Base-by-base conservation (phyloP, 64 coral and sea anemone species). In the Montipora sp. region DNA sequence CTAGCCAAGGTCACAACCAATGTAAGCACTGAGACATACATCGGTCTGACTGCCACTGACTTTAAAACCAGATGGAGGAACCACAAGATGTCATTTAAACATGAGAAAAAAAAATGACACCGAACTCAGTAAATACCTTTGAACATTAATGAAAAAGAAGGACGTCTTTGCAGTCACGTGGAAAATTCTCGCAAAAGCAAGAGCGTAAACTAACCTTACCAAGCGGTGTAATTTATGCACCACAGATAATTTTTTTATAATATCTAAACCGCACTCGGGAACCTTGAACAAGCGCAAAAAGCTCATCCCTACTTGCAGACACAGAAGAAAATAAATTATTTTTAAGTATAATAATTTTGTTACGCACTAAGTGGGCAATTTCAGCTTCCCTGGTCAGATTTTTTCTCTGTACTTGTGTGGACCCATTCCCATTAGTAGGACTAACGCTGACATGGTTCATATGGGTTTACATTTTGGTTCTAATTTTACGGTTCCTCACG, bases 61-160 rank as follows among this genome's bases (percentile, higher is more conserved):
- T 77, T 77, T 24, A 77, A 77, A 15, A 77, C 75, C 7, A 77
- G 75, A 78, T 78, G 47, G 76, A 3, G 47, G 18, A 78, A 78
- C 48, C 76, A 78, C 76, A 47, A 78, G 48, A 50, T 78, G 46
- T 78, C 48, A 50, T 78, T 78, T 16, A 78, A 49, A 50, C 11
- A 78, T 5, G 45, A 78, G 16, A n/a, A 51, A 16, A 36, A 50
- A 19, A 19, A 78, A 51, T 49, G 27, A 77, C 75, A 49, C 75
- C 36, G 75, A 77, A 15, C 75, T 77, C 0, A 46, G 75, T 13
- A 77, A 77, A 14, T 44, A 77, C 15, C 75, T 77, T 3, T 77
- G 75, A 44, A 36, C 2, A 44, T 24, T 49, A 1, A 77, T 14
- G 12, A 24, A 77, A 66, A 66, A 66, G 12, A 66, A 66, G 16